Base-by-base conservation (phyloP, 2,113 vertebrate species). In the Mugil cephalus region DNA sequence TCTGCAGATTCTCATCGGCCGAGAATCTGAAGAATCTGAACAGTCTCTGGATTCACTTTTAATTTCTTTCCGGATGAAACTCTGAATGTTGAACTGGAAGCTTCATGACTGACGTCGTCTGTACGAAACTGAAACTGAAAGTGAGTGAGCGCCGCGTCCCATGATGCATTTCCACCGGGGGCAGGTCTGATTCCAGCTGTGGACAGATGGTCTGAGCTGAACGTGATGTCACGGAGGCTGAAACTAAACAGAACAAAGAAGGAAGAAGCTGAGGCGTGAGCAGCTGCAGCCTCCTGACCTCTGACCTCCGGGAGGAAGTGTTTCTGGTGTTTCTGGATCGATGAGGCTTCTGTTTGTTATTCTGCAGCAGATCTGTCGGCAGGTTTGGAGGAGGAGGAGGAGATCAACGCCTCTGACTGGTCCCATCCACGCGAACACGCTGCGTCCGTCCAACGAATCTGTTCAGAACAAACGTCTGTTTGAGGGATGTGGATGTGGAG, bases 301-400 rank as follows among this genome's bases (percentile, higher is more conserved):
- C 45, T 62, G 78, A 74, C 83, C 63, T 60, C 24, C 9, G 0
- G 0, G 46, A 67, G 54, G 66, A 51, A 52, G 45, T 5, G 10
- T 48, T 55, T 71, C n/a, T n/a, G n/a, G 43, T 62, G 43, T 3
- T 7, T 48, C 17, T 17, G 17, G 54, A 59, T 70, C 55, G 10
- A 78, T 62, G 67, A 67, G 63, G 47, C 8, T 0, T 48, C 45
- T 0, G 45, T 74, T 80, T 77, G 51, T 69, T 74, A 78, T 70
- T 74, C 74, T 58, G 65, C 39, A 15, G n/a, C 52, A 21, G 46
- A 50, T 52, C 1, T 1, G 54, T 8, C 14, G 21, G 0, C 46
- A 19, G 55, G 4, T 0, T 5, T 24, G 54, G 8, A 38, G 18
- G 54, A 35, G 8, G 53, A 0, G 14, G 38, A 24, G 18, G 3